Conservation (phyloP, 2,888 invertebrate genomes). For the Daptonema setosum region DNA sequence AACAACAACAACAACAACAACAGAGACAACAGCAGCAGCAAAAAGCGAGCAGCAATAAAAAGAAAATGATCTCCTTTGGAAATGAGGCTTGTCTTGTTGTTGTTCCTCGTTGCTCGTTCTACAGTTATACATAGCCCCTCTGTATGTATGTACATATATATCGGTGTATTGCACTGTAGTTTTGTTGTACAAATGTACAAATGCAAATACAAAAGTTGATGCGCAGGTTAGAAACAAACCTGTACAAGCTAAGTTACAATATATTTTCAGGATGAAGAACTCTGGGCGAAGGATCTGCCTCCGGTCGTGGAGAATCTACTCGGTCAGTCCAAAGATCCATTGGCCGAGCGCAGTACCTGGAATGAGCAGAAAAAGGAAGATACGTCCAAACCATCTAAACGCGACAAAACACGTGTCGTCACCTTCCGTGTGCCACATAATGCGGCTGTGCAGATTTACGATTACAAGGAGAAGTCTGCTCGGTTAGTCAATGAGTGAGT, state of each 20-base stretch:
- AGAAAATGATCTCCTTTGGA: background rate
- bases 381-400: constrained; percentile 5
- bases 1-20: background rate
- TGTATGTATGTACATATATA: too few species aligned
- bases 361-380: background rate
- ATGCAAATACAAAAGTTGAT: too few species aligned
- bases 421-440: constrained; percentile 35
- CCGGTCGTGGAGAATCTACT: constrained; percentile 27
- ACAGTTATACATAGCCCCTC: too few species aligned
- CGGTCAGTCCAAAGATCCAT: constrained; percentile 27
- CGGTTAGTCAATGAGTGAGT: too few species aligned
- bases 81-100: too few species aligned
- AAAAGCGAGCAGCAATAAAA: background rate
- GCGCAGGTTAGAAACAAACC: too few species aligned
- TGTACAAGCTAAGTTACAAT: too few species aligned
- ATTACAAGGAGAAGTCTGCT: constrained; percentile 35
- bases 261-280: constrained; percentile 19
- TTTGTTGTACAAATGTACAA: too few species aligned
- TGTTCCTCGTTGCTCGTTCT: too few species aligned
- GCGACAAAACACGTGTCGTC: constrained; percentile 30
- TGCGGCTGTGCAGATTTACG: constrained; percentile 36
- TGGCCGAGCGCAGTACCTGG: constrained; percentile 20
- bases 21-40: background rate
- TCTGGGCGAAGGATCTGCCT: constrained; percentile 28
- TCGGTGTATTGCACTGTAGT: too few species aligned